phyloP scores from a whole-genome alignment of 35 echinoderm and acorn worm species.

The Holothuria glaberrima region DNA sequence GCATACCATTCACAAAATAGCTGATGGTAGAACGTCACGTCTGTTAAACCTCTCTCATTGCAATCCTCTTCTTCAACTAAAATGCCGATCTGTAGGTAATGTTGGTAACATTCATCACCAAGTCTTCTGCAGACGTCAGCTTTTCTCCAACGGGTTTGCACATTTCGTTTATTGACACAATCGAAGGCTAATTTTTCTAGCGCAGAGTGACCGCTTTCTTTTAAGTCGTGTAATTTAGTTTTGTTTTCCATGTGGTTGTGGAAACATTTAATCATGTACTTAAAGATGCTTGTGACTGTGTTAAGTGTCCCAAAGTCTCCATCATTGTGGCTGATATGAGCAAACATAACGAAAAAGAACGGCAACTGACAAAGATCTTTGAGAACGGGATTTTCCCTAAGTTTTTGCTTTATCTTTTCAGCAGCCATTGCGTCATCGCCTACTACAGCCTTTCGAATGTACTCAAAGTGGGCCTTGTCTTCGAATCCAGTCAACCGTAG shows the following conservation, averaged over 20 bases:
- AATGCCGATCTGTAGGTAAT: not conserved
- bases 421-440: not conserved
- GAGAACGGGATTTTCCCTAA: slow-evolving; percentile 7
- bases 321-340: not conserved
- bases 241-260: not conserved
- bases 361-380: slow-evolving; percentile 2
- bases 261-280: not conserved
- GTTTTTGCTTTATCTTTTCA: not conserved
- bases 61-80: not conserved
- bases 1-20: slow-evolving; percentile 30
- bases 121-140: not conserved
- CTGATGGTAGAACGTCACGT: not conserved
- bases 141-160: not conserved
- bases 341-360: slow-evolving; percentile 11
- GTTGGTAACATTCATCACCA: not conserved
- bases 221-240: too few species aligned
- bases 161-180: not conserved
- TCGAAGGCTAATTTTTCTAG: not conserved
- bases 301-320: not conserved
- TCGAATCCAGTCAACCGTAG: not conserved
- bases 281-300: not conserved
- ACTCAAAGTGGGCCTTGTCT: not conserved
- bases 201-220: not conserved
- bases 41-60: too few species aligned
- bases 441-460: not conserved